phyloP scores from a whole-genome alignment of 2,797 vertebrate species.

The Synaphobranchus kaupii region DNA sequence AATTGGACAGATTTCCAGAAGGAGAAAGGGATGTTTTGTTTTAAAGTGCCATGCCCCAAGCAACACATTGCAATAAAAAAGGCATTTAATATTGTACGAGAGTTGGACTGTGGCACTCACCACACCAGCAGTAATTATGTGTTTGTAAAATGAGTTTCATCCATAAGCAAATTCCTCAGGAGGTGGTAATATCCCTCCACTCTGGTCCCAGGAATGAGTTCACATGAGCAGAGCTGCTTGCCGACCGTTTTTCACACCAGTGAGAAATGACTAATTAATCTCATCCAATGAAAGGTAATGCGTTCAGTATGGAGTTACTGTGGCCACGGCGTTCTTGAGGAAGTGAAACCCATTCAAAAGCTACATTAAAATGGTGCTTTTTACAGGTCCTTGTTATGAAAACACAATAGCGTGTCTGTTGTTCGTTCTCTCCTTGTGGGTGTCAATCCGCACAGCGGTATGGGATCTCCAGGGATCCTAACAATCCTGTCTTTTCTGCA shows the following conservation, averaged over 20 bases:
- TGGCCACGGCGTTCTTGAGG: not conserved
- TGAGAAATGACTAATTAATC: not conserved
- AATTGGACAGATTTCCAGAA: not conserved
- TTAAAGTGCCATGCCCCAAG: not conserved
- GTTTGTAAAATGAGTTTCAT: constrained; percentile 1
- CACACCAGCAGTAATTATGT: not conserved
- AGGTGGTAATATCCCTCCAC: not conserved
- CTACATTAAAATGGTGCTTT: not conserved
- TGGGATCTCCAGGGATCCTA: not conserved
- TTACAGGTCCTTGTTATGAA: not conserved
- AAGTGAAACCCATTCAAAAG: not conserved
- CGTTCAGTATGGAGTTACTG: not conserved
- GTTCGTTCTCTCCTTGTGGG: not conserved
- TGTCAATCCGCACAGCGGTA: not conserved
- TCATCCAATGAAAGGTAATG: not conserved
- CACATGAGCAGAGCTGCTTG: not conserved
- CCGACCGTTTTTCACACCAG: not conserved
- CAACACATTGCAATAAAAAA: not conserved
- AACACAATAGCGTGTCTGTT: not conserved
- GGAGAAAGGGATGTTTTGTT: not conserved
- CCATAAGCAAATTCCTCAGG: not conserved
- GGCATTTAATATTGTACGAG: not conserved
- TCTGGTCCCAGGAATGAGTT: not conserved
- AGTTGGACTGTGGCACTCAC: not conserved
- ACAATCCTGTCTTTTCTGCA: not conserved